These are phyloP conservation scores for Lepeophtheirus nordmannii DNA, from an alignment of 2,888 invertebrate species.

Conservation along the genomic window DNA sequence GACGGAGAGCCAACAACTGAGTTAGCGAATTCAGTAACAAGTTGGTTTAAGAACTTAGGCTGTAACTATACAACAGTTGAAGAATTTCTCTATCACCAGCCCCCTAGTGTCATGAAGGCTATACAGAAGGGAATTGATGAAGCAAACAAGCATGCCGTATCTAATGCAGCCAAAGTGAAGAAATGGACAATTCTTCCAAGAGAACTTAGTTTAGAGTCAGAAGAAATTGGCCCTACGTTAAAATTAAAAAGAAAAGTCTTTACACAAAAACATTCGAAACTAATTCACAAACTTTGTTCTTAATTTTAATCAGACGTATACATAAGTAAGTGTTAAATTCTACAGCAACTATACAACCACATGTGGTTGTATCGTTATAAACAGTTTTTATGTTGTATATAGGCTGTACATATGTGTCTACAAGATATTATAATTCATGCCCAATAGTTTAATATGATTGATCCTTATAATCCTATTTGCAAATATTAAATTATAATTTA, in stretches of 20 bases:
- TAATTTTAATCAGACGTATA: not conserved
- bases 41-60: conserved; percentile 55
- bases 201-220: conserved; percentile 69
- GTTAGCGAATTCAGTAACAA: conserved; percentile 46
- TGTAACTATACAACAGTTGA: conserved; percentile 47
- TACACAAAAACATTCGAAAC: conserved; percentile 53
- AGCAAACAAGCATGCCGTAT: conserved; percentile 60
- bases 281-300: conserved; percentile 57
- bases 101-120: conserved; percentile 37
- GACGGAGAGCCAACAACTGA: conserved; percentile 52
- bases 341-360: too few relatives aligned
- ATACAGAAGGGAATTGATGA: conserved; percentile 61
- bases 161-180: conserved; percentile 71
- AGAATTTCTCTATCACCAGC: conserved; percentile 43
- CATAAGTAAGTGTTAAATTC: too few relatives aligned
- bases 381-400: too few relatives aligned
- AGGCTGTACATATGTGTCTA: too few relatives aligned
- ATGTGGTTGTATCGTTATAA: too few relatives aligned
- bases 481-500: too few relatives aligned
- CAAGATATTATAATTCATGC: too few relatives aligned
- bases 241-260: conserved; percentile 66
- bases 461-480: too few relatives aligned
- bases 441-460: too few relatives aligned
- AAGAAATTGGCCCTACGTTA: conserved; percentile 76
- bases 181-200: conserved; percentile 64